These are phyloP conservation scores for Galerucella pusilla DNA, from an alignment of 2,888 invertebrate genomes.

Conservation along the genomic window DNA sequence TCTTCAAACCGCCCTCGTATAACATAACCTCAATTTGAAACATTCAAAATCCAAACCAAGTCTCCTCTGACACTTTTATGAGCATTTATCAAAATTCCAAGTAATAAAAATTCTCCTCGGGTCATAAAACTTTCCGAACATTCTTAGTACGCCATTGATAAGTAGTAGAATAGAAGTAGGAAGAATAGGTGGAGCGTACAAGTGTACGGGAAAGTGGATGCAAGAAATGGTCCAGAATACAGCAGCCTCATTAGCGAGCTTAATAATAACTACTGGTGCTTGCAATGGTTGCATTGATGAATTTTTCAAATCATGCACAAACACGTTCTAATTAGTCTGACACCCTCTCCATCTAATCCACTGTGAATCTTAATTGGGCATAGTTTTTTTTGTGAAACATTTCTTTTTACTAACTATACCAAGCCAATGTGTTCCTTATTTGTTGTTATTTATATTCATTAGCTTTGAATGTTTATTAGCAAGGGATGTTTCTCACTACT, in stretches of 20 bases:
- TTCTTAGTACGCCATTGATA: conserved; percentile 5
- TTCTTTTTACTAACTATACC: neutral
- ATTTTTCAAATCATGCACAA: conserved; percentile 55
- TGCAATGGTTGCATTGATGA: conserved; percentile 55
- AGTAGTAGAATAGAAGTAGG: neutral
- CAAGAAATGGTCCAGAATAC: conserved; percentile 51
- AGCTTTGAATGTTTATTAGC: too few species aligned
- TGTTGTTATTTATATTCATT: too few species aligned
- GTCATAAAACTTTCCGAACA: neutral
- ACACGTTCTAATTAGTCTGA: conserved; percentile 55
- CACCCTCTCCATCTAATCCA: conserved; percentile 15
- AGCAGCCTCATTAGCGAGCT: conserved; percentile 56
- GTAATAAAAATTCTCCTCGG: neutral
- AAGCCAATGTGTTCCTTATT: neutral
- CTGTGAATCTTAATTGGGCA: neutral
- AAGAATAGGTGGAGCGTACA: neutral
- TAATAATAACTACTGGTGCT: conserved; percentile 52
- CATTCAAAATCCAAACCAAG: too few species aligned
- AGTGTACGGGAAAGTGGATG: conserved; percentile 28
- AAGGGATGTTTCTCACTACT: too few species aligned
- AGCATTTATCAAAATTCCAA: neutral
- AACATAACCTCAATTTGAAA: too few species aligned
- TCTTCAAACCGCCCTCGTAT: too few species aligned
- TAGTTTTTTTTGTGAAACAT: neutral
- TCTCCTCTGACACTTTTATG: too few species aligned